Percentiles rank a stretch among this genome's conserved stretches.
phyloP scores from a whole-genome alignment of 2,113 vertebrate genomes.

The Rhegmatorhina hoffmannsi region DNA sequence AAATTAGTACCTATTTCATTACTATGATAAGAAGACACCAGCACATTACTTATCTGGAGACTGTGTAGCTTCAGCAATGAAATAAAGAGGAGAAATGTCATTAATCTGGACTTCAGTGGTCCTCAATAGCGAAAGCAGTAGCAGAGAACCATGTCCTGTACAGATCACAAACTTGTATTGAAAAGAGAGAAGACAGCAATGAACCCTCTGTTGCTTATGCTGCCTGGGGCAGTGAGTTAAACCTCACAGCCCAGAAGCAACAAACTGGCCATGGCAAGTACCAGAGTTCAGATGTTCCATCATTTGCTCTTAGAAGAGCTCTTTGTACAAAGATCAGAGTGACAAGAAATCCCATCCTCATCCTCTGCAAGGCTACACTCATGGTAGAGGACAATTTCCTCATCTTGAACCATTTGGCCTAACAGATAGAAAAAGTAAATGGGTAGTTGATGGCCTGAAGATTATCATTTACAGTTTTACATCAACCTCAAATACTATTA shows the following conservation, averaged over 20 bases:
- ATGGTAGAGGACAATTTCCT: background rate
- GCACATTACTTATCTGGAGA: background rate
- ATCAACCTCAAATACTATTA: constrained; percentile 20
- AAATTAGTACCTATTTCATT: background rate
- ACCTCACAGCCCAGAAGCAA: background rate
- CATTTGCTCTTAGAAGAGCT: background rate
- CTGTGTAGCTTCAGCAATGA: background rate
- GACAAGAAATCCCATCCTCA: background rate
- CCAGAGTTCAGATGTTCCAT: background rate
- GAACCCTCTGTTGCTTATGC: background rate
- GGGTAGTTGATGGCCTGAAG: constrained; percentile 12
- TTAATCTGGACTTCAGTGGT: background rate
- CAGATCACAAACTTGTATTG: background rate
- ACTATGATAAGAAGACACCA: background rate
- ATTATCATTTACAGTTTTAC: constrained; percentile 12
- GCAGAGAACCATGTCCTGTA: background rate
- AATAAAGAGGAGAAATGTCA: background rate
- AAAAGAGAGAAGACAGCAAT: background rate
- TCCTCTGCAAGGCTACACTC: background rate
- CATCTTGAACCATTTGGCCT: background rate
- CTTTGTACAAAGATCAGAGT: background rate
- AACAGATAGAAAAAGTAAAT: background rate
- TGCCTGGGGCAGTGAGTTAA: background rate
- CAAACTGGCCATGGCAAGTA: background rate
- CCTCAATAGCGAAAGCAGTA: background rate